phyloP scores from a whole-genome alignment of 2,797 vertebrate species.

The Hapalemur alaotrensis region DNA sequence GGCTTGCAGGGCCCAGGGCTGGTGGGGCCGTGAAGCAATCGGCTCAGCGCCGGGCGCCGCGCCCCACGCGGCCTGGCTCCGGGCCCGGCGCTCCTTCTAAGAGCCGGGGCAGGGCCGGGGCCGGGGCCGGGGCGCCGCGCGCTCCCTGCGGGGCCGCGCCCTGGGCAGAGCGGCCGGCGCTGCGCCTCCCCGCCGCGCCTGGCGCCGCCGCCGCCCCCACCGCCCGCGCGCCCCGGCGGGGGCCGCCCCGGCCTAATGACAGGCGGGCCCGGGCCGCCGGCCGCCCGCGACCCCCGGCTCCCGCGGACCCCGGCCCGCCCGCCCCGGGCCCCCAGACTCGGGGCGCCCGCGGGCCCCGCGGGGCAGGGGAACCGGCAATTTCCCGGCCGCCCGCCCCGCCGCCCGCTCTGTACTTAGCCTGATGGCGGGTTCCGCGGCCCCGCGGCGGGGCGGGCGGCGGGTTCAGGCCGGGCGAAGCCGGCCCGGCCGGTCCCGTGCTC shows the following conservation, averaged over 20 bases:
- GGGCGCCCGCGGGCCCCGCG: conserved; percentile 77
- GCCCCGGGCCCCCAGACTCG: conserved; percentile 86
- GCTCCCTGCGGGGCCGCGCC: not conserved
- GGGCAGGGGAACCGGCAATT: conserved; percentile 82
- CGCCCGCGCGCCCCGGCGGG: conserved; percentile 79
- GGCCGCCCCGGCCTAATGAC: conserved; percentile 87
- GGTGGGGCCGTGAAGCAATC: not conserved
- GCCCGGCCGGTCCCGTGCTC: conserved; percentile 77
- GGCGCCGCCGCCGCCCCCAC: not conserved
- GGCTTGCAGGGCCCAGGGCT: not conserved
- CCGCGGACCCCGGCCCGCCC: conserved; percentile 80
- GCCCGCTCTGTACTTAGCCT: conserved; percentile 78
- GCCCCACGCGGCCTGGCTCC: not conserved
- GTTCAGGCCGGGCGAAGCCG: conserved; percentile 69
- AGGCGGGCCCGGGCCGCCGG: conserved; percentile 83
- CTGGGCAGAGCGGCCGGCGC: not conserved
- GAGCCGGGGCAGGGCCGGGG: not conserved
- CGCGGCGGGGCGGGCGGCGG: conserved; percentile 81
- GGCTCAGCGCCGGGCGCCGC: not conserved
- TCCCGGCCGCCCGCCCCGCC: conserved; percentile 56
- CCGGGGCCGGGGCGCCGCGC: not conserved
- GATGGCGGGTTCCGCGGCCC: conserved; percentile 82
- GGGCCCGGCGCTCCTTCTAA: not conserved
- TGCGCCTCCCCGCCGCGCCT: not conserved
- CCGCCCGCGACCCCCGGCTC: conserved; percentile 78